Base-by-base conservation (phyloP, 2,113 vertebrate genomes). In the Cricetomys ansorgei region DNA sequence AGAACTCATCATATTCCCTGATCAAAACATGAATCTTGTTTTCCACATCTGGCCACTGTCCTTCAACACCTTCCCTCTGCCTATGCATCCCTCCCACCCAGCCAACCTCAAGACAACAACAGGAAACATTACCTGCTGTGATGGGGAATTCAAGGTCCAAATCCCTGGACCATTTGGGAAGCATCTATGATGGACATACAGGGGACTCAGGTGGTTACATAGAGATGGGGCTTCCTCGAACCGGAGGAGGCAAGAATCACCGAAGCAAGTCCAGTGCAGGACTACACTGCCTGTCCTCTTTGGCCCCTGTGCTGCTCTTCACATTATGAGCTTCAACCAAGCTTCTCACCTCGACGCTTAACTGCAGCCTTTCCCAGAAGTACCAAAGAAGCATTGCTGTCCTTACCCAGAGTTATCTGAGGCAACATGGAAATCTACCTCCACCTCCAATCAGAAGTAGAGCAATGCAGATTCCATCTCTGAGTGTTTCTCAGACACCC, bases 171-270 rank as follows among this genome's bases (percentile, higher is more conserved):
- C 29, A 1, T 21, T 12, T 73, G 19, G 23, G 25, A 76, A 80
- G 45, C 29, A 80, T 86, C 10, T 10, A 12, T 11, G 59, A 53
- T 67, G 31, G 31, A 43, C 17, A 6, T 40, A 10, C 34, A 1
- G 31, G n/a, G 21, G 70, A 8, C 50, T 34, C 16, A 0, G 31
- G 5, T 11, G 59, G 15, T 0, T 27, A 65, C 50, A 1, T 37
- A 37, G 25, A 48, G 13, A n/a, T 1, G 2, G 23, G 64, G 27
- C 17, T 45, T 69, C 17, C 50, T 57, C 31, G 76, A 19, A 55
- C 53, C 43, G 43, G 31, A 73, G 6, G 25, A 9, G 2, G 0
- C 17, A 59, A 86, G 84, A n/a, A 62, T 34, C 43, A 85, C 9
- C n/a, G 23, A 72, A 91, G 53, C 25, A 7, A 88, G 65, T 34